Evolutionary conservation across 2,113 vertebrate species (phyloP).

Genomic region (Bungarus multicinctus): DNA sequence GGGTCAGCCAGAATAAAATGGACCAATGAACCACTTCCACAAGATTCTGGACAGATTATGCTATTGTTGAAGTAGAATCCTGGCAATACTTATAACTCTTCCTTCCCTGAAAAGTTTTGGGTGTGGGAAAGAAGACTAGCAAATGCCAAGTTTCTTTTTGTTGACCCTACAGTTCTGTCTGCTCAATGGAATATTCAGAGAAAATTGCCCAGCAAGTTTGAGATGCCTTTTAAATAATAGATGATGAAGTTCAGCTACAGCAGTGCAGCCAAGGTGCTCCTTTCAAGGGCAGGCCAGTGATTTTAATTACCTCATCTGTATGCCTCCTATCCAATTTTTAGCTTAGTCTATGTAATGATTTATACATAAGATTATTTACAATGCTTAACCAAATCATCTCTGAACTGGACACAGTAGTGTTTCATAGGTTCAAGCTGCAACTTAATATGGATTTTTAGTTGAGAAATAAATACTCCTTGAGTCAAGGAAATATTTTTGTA

Average conservation of each 20-base stretch:
- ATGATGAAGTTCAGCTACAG: not conserved
- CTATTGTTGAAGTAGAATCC: not conserved
- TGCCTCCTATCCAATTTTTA: not conserved
- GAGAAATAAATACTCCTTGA: not conserved
- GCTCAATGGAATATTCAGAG: not conserved
- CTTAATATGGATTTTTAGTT: not conserved
- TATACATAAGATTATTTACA: not conserved
- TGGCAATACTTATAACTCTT: not conserved
- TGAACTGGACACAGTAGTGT: not conserved
- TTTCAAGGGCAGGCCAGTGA: not conserved
- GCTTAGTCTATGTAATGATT: not conserved
- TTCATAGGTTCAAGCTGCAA: not conserved
- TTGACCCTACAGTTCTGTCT: not conserved
- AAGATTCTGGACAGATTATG: not conserved
- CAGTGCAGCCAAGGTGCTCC: not conserved
- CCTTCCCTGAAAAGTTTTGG: not conserved
- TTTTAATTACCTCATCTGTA: not conserved
- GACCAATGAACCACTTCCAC: not conserved
- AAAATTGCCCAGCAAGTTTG: not conserved
- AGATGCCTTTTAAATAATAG: not conserved
- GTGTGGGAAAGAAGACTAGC: not conserved
- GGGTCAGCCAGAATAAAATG: not conserved
- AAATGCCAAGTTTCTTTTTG: not conserved
- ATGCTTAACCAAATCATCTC: not conserved
- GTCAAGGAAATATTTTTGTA: not conserved